Conservation (phyloP, 2,113 vertebrate species). For the Salvelinus sp. region DNA sequence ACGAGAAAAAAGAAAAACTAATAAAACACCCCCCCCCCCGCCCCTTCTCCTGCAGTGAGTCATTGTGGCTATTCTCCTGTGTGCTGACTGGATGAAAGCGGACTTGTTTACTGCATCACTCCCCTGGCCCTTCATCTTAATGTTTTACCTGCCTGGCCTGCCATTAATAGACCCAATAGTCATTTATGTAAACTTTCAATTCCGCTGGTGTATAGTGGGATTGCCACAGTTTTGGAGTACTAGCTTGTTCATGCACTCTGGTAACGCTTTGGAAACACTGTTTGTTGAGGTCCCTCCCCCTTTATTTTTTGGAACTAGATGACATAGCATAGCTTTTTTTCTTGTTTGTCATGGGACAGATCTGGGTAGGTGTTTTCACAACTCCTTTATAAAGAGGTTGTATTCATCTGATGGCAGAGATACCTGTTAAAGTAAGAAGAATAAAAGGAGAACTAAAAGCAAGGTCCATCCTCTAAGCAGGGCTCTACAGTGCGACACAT, state of each 20-base stretch:
- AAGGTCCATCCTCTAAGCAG: neutral
- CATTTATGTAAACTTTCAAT: constrained; percentile 15
- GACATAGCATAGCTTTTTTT: constrained; percentile 46
- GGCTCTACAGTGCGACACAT: too few species aligned
- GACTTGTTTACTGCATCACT: constrained; percentile 43
- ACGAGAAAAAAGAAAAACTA: too few species aligned
- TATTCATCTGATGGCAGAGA: constrained; percentile 24
- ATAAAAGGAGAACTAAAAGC: neutral
- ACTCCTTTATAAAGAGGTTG: constrained; percentile 1
- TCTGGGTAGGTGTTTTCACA: neutral
- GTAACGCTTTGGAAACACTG: constrained; percentile 53
- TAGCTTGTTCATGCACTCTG: neutral
- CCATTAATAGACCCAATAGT: constrained; percentile 3
- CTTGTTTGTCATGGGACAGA: constrained; percentile 19
- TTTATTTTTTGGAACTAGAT: constrained; percentile 4
- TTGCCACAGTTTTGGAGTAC: constrained; percentile 16
- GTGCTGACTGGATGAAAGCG: too few species aligned
- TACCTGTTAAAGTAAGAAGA: neutral
- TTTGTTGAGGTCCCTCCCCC: constrained; percentile 7
- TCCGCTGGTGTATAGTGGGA: neutral
- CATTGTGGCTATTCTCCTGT: too few species aligned
- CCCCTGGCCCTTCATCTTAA: constrained; percentile 20
- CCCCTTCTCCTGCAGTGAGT: too few species aligned
- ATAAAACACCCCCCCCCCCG: too few species aligned
- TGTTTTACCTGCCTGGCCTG: constrained; percentile 8